Evolutionary conservation across 2,797 vertebrate species (phyloP).

Genomic region (Clarias platycephalus): DNA sequence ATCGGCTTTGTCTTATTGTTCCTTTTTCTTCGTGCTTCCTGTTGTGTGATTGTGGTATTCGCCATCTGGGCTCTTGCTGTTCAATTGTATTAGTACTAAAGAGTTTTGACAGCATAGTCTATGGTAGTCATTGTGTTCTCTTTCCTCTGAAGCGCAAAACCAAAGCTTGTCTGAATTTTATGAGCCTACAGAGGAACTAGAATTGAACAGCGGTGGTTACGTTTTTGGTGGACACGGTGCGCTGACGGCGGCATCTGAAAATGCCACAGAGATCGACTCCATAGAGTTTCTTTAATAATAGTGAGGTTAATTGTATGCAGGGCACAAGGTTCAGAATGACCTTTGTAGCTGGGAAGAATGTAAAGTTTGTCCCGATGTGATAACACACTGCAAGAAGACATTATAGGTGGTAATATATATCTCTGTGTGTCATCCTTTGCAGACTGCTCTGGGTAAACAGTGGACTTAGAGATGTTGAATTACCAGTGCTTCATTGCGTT

Average conservation of each 20-base stretch:
- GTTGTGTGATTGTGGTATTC: background rate
- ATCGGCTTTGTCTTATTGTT: background rate
- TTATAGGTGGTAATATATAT: background rate
- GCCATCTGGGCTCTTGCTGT: conserved; percentile 45
- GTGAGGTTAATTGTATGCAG: conserved; percentile 27
- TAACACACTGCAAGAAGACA: conserved; percentile 3
- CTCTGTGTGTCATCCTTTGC: background rate
- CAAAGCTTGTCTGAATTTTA: conserved; percentile 20
- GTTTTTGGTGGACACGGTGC: conserved; percentile 15
- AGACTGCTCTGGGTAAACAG: conserved; percentile 25
- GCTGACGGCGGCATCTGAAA: conserved; percentile 3
- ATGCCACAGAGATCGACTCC: conserved; percentile 9
- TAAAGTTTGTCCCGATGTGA: conserved; percentile 26
- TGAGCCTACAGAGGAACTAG: conserved; percentile 15
- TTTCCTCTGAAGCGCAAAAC: conserved; percentile 1
- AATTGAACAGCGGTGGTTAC: background rate
- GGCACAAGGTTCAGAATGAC: conserved; percentile 10
- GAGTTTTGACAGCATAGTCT: conserved; percentile 56
- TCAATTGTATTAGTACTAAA: conserved; percentile 64
- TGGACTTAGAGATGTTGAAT: background rate
- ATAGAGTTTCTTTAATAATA: conserved; percentile 22
- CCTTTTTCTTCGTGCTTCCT: background rate
- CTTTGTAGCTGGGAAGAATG: conserved; percentile 11
- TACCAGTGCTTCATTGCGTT: background rate
- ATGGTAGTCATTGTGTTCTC: conserved; percentile 50